Conservation (phyloP, 2,797 vertebrate genomes). For the Myripristis murdjan region DNA sequence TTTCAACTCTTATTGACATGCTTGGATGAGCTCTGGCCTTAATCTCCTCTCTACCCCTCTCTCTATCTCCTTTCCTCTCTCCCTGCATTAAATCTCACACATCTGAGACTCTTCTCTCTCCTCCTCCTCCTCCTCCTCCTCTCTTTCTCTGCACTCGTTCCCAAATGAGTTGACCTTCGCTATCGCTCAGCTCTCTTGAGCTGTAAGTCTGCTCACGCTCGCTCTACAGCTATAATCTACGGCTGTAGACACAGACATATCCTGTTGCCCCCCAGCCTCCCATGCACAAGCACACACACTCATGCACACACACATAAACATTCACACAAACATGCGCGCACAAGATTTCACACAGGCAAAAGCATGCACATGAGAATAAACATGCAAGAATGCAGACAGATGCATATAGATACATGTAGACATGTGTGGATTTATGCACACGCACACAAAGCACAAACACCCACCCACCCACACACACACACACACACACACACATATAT, state of each 20-base stretch:
- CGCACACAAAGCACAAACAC: too few relatives aligned
- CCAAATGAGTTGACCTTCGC: slow-evolving; percentile 74
- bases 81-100: slow-evolving; percentile 66
- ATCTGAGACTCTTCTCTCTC: slow-evolving; percentile 58
- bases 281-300: slow-evolving; percentile 34
- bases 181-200: slow-evolving; percentile 67
- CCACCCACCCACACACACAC: too few relatives aligned
- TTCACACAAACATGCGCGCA: slow-evolving; percentile 36
- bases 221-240: slow-evolving; percentile 77
- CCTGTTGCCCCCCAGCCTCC: slow-evolving; percentile 71
- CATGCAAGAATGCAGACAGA: slow-evolving; percentile 61
- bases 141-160: slow-evolving; percentile 61
- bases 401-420: slow-evolving; percentile 59
- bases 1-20: slow-evolving; percentile 69
- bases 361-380: background rate
- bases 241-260: slow-evolving; percentile 66
- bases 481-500: slow-evolving; percentile 28
- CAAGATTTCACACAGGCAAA: slow-evolving; percentile 30
- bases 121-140: slow-evolving; percentile 21
- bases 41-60: slow-evolving; percentile 59
- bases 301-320: slow-evolving; percentile 19
- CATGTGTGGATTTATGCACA: slow-evolving; percentile 23
- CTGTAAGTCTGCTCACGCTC: slow-evolving; percentile 71
- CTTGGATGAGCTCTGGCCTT: slow-evolving; percentile 70
- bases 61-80: slow-evolving; percentile 41